phyloP scores from a whole-genome alignment of 2,113 vertebrate species.

The Gymnocephalus cernua region DNA sequence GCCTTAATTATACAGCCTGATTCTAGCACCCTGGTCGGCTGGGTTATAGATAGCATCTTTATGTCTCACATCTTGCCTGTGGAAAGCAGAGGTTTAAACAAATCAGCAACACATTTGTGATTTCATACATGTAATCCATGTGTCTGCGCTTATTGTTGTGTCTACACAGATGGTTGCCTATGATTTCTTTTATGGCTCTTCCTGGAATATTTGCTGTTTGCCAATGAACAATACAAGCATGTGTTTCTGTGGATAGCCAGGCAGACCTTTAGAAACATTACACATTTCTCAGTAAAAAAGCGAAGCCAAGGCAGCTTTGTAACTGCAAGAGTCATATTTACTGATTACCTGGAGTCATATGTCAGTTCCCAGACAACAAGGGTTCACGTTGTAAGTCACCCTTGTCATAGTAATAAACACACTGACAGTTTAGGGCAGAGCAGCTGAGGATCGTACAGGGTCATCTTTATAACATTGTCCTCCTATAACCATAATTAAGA shows the following conservation, averaged over 20 bases:
- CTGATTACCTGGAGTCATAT: conserved; percentile 26
- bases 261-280: conserved; percentile 1
- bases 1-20: conserved; percentile 57
- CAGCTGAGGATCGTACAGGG: conserved; percentile 55
- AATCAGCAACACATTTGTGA: conserved; percentile 56
- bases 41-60: conserved; percentile 58
- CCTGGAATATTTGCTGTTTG: conserved; percentile 45
- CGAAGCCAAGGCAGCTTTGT: neutral
- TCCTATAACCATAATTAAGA: conserved; percentile 75
- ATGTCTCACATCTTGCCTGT: conserved; percentile 44
- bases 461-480: conserved; percentile 60
- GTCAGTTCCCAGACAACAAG: conserved; percentile 40
- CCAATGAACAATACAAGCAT: conserved; percentile 2
- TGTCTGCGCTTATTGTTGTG: conserved; percentile 28
- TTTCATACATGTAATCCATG: conserved; percentile 28
- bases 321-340: neutral
- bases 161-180: conserved; percentile 21
- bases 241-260: neutral
- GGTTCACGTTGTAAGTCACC: conserved; percentile 27
- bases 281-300: neutral
- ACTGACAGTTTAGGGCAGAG: conserved; percentile 41
- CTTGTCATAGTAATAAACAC: conserved; percentile 62
- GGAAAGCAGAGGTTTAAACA: conserved; percentile 58
- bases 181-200: conserved; percentile 43
- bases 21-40: conserved; percentile 50